Base-by-base conservation (phyloP, 2,113 vertebrate genomes). In the Ceyx melanurus region DNA sequence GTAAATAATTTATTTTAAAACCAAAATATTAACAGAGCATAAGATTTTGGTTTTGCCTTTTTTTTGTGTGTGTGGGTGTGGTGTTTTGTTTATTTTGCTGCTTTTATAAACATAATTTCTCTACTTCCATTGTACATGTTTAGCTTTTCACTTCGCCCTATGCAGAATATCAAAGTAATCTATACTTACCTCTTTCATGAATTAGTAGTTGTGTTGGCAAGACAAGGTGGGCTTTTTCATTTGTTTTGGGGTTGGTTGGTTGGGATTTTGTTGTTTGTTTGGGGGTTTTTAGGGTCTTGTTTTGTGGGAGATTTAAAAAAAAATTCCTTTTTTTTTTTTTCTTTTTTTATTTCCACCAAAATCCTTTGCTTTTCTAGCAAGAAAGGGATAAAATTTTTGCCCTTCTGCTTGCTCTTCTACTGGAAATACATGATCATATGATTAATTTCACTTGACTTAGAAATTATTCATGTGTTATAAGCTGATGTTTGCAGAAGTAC, bases 401-500 rank as follows among this genome's bases (percentile, higher is more conserved):
- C 19, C 19, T 92, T 90, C 20, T 72, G 43, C 43, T 82, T 42
- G 19, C 21, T 50, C 4, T 88, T 82, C 46, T 88, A 23, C 42
- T 83, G 19, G n/a, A 66, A 92, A 66, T 81, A 35, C 5, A 45
- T 37, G 68, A 71, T 67, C 25, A 58, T 58, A 23, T 42, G 25
- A 84, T 71, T 81, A 71, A 71, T 53, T 80, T 73, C 31, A 54
- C 18, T 50, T 37, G 77, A 94, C 11, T 87, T 43, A 26, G 70
- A 84, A 90, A 67, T 57, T 84, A 78, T 88, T 88, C 10, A 26
- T 64, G 61, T 77, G 43, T 84, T 91, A 62, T 43, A 89, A 94
- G 77, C n/a, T 61, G 48, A n/a, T 37, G 20, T 81, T 71, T 81
- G 42, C 51, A 71, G 68, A 93, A 90, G 26, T 43, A 26, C 28